Evolutionary conservation across 2,113 vertebrate species (phyloP).

Genomic region (Ammospiza nelsoni): DNA sequence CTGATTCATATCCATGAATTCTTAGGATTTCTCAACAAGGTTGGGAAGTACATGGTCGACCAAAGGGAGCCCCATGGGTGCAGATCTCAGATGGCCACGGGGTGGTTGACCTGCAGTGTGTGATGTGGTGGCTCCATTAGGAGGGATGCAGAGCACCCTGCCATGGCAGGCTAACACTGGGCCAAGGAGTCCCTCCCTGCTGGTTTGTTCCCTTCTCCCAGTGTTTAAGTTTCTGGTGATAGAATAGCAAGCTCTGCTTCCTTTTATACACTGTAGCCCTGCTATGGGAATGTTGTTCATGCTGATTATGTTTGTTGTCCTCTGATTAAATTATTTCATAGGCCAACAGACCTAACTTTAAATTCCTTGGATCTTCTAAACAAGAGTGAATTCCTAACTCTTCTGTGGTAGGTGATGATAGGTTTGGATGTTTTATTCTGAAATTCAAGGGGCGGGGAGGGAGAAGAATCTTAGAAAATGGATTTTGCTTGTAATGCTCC

Average conservation of each 20-base stretch:
- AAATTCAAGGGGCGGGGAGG: fast-evolving
- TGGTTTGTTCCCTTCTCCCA: not conserved
- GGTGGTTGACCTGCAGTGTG: fast-evolving
- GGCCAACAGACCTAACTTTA: not conserved
- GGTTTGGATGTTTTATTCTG: not conserved
- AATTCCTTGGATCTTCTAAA: not conserved
- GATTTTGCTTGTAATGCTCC: not conserved
- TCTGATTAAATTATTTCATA: not conserved
- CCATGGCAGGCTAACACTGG: fast-evolving
- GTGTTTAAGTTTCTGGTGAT: not conserved
- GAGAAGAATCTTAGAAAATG: not conserved
- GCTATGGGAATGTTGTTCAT: not conserved
- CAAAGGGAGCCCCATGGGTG: not conserved
- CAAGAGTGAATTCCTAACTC: not conserved
- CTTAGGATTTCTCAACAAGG: not conserved
- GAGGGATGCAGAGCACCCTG: not conserved
- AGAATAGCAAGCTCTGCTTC: not conserved
- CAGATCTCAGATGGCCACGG: fast-evolving
- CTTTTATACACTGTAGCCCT: not conserved
- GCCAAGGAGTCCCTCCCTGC: not conserved
- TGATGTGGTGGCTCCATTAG: fast-evolving
- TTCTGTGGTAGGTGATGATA: not conserved
- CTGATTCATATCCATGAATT: fast-evolving
- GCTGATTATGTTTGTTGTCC: not conserved
- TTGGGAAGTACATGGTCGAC: not conserved